Conservation (phyloP, 2,888 invertebrate species). For the Malthinus seriepunctatus region DNA sequence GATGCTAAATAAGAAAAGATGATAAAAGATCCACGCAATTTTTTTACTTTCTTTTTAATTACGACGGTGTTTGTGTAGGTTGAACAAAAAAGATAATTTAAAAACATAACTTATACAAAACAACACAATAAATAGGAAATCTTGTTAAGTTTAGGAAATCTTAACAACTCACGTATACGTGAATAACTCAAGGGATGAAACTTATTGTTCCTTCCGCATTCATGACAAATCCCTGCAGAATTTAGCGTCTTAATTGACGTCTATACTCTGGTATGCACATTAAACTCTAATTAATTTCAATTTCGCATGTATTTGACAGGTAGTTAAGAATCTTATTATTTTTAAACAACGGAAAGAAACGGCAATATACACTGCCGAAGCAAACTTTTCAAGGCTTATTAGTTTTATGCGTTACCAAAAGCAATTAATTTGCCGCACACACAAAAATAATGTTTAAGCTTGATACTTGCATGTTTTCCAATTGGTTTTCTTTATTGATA, state of each 20-base stretch:
- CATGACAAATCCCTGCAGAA: slow-evolving; percentile 12
- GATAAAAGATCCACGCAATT: no score
- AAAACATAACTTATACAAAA: no score
- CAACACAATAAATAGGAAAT: no score
- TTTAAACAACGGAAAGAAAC: slow-evolving; percentile 9
- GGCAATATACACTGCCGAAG: not conserved
- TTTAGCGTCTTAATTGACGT: slow-evolving; percentile 17
- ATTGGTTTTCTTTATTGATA: not conserved
- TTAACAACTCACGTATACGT: slow-evolving; percentile 1
- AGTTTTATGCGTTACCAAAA: not conserved
- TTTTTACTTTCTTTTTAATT: no score
- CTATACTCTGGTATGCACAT: slow-evolving; percentile 12
- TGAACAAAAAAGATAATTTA: no score
- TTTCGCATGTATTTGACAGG: slow-evolving; percentile 15
- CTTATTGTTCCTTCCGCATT: slow-evolving; percentile 11
- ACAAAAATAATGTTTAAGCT: not conserved
- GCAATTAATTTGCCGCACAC: not conserved
- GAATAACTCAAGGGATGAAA: slow-evolving; percentile 1
- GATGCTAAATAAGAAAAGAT: no score
- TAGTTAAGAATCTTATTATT: slow-evolving; percentile 19
- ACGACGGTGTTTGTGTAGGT: no score
- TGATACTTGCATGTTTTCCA: not conserved
- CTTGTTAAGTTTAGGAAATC: not conserved
- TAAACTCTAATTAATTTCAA: slow-evolving; percentile 21
- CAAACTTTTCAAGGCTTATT: not conserved